Percentiles rank a stretch among this genome's conserved stretches.
phyloP scores from a whole-genome alignment of 53 echinoderm and acorn worm genomes.

The Crossaster papposus region DNA sequence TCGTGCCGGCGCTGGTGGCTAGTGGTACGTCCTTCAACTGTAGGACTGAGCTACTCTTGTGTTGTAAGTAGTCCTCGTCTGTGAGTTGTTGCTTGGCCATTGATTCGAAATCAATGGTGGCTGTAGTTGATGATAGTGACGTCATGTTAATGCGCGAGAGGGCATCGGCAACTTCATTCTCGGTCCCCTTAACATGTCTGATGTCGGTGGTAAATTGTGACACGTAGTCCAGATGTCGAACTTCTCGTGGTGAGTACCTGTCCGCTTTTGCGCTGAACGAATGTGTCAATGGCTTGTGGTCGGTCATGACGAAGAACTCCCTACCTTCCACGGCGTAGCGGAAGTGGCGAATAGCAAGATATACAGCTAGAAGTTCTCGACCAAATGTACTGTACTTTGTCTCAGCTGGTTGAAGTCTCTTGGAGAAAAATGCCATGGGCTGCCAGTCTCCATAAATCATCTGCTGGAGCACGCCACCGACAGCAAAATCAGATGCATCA shows the following conservation, averaged over 20 bases:
- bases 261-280: constrained; percentile 4
- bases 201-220: no score
- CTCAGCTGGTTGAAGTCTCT: background rate
- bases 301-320: background rate
- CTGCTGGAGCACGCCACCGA: background rate
- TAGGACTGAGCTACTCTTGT: background rate
- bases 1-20: background rate
- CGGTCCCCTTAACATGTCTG: no score
- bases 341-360: no score
- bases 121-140: constrained; percentile 5
- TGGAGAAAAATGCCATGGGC: background rate
- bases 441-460: background rate
- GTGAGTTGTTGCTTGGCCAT: no score
- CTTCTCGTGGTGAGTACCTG: no score
- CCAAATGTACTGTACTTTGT: constrained; percentile 11
- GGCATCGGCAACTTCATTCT: constrained; percentile 20
- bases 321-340: constrained; percentile 4
- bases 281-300: background rate
- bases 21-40: background rate
- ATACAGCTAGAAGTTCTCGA: background rate
- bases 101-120: constrained; percentile 4
- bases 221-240: no score
- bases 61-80: no score
- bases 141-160: background rate
- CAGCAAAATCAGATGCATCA: background rate